Base-by-base conservation (phyloP, 2,113 vertebrate genomes). In the Excalfactoria chinensis region DNA sequence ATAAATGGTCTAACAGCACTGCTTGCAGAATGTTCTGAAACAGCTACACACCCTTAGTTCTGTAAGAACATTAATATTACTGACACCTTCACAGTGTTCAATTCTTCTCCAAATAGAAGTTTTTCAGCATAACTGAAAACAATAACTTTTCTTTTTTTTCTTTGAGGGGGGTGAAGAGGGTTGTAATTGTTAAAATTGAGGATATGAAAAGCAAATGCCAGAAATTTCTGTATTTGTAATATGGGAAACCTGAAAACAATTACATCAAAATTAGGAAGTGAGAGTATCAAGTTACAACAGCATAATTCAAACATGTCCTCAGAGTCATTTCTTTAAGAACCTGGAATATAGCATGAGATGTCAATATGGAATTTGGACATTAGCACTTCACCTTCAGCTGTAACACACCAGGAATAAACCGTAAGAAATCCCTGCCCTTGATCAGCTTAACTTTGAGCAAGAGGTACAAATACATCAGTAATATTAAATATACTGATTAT, bases 321-420 rank as follows among this genome's bases (percentile, higher is more conserved):
- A 25, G 35, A 5, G 0, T 34, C 8, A 41, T 71, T 88, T 90
- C 67, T 1, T 0, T n/a, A 35, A 48, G 7, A 62, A 55, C 58
- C 68, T 66, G 35, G 28, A 91, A 77, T 11, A 30, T 0, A 3
- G 17, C 17, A 19, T 30, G 12, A 62, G 30, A 40, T 4, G 5
- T 14, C 3, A 1, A 13, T 11, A 0, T 37, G 2, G 20, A 81
- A 43, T 15, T 35, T 25, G 6, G 41, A 35, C 25, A 30, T 6
- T 16, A 81, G 25, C 3, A 25, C 34, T 72, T 5, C 1, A 77
- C 25, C 7, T 76, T 44, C 76, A 66, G 25, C 25, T 56, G 40
- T 44, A 25, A 56, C 18, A 28, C 13, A 30, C 62, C 30, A 40
- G 49, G 32, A 79, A 67, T 30, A 67, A 46, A 44, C 44, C 8